Evolutionary conservation across 2,888 invertebrate species (phyloP), one percentile per base, ranked within the genome.

Genomic region (Caenorhabditis parvicauda): DNA sequence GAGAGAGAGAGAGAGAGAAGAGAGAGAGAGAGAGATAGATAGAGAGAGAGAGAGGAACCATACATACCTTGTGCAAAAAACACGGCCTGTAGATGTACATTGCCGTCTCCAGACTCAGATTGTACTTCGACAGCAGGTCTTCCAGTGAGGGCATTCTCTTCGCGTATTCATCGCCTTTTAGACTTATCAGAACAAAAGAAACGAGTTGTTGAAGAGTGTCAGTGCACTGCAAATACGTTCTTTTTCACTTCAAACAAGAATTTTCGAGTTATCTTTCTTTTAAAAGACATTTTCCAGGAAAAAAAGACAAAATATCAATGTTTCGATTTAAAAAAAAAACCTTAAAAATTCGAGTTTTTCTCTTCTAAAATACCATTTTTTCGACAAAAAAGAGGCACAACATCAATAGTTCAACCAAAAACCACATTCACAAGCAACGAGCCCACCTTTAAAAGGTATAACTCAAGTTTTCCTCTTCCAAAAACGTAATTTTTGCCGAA

Each of bases 181-280:
- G 88, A 24, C 91, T 91, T 22, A 90, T 89, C 0, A 92, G 90
- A 67, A 99, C 86, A 84, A 98, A 99, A 24, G 91, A 92, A 52
- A 93, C 94, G 81, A 95, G 94, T 84, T 99, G 98, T 17, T 96
- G 92, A 61, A 99, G 84, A 0, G 96, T 94, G 82, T 98, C 98
- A 83, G 96, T 96, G 82, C 96, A 98, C 86, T 96, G 89, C 82
- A 89, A 75, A 56, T 47, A 19, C 39, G 12, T 19, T 41, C 41
- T 41, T 41, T 19, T 17, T 17, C 24, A 47, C 24, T 14, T n/a
- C 9, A n/a, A 32, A n/a, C 9, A 32, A 32, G 35, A n/a, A 12
- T 9, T 12, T 12, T 12, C 35, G 35, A 32, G 35, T n/a, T n/a
- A n/a, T n/a, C n/a, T n/a, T n/a, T n/a, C n/a, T n/a, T n/a, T n/a